These are phyloP conservation scores for Leptoclinus maculatus DNA, from an alignment of 2,797 vertebrate species.

Conservation along the genomic window DNA sequence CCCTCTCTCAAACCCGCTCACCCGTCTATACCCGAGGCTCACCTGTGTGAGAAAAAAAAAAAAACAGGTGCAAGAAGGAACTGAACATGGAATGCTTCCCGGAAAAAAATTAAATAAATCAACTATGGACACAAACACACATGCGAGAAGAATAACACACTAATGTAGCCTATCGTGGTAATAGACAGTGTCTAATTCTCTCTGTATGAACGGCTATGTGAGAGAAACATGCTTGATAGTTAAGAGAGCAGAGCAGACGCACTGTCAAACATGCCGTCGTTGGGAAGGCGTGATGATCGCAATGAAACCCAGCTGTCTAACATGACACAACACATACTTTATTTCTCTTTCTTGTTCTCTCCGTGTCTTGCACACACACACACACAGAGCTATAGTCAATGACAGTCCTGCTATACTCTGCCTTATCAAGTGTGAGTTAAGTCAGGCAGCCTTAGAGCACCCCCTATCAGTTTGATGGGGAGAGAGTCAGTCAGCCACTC, in stretches of 20 bases:
- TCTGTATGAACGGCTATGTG: slow-evolving; percentile 65
- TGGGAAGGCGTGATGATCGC: slow-evolving; percentile 66
- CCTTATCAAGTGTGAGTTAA: slow-evolving; percentile 68
- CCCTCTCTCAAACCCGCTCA: slow-evolving; percentile 55
- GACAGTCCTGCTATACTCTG: slow-evolving; percentile 66
- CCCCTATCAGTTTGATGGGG: slow-evolving; percentile 89
- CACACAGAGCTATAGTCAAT: slow-evolving; percentile 33
- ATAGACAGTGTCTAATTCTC: slow-evolving; percentile 71
- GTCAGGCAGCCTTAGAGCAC: slow-evolving; percentile 91
- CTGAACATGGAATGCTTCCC: slow-evolving; percentile 51
- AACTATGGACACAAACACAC: slow-evolving; percentile 39
- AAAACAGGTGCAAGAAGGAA: slow-evolving; percentile 54
- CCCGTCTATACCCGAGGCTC: slow-evolving; percentile 63
- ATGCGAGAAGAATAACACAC: slow-evolving; percentile 46
- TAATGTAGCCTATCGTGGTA: slow-evolving; percentile 61
- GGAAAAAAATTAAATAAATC: slow-evolving; percentile 1
- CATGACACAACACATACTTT: slow-evolving; percentile 63
- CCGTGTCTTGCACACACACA: neutral
- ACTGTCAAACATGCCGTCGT: slow-evolving; percentile 74
- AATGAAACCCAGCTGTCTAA: slow-evolving; percentile 72
- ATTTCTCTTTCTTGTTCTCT: slow-evolving; percentile 39
- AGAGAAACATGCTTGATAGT: slow-evolving; percentile 70
- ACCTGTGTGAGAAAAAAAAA: slow-evolving; percentile 69
- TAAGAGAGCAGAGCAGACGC: slow-evolving; percentile 65
- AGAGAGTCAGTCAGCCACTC: slow-evolving; percentile 71